A percentile compares a stretch with the other conserved stretches of the same genome.
Conservation (phyloP, 2,113 vertebrate species). For the Anarhynchus alexandrinus region DNA sequence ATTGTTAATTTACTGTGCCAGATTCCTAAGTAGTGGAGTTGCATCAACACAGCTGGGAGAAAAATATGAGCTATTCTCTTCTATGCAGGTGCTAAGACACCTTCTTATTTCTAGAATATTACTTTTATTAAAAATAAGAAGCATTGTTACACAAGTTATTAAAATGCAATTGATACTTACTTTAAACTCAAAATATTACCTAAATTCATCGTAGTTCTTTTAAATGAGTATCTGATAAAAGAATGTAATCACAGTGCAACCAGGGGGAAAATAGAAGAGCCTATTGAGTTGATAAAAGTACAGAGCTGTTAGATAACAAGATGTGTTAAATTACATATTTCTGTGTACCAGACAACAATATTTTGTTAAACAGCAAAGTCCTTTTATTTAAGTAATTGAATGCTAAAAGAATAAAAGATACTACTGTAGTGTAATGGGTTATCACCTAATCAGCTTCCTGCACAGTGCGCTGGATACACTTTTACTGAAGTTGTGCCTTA, state of each 20-base stretch:
- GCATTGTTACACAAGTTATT: not conserved
- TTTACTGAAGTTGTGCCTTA: not conserved
- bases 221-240: slow-evolving; percentile 28
- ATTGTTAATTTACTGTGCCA: not conserved
- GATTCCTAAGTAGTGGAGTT: not conserved
- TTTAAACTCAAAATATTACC: slow-evolving; percentile 1
- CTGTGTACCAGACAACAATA: not conserved
- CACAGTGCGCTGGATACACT: not conserved
- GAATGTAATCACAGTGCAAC: not conserved
- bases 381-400: slow-evolving; percentile 1
- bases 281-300: not conserved
- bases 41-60: not conserved
- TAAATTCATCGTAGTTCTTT: not conserved
- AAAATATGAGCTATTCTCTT: not conserved
- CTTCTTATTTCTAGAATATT: not conserved
- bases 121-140: not conserved
- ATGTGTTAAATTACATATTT: slow-evolving; percentile 13
- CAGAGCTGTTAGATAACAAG: not conserved
- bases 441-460: not conserved
- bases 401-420: not conserved
- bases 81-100: not conserved
- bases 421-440: not conserved
- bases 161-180: slow-evolving; percentile 2
- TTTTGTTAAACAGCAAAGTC: not conserved
- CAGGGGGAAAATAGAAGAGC: slow-evolving; percentile 12